A percentile compares a stretch with the other conserved stretches of the same genome.
These are phyloP conservation scores for Sinodicranocentrus sp. DNA, from an alignment of 2,888 invertebrate genomes.

Conservation along the genomic window DNA sequence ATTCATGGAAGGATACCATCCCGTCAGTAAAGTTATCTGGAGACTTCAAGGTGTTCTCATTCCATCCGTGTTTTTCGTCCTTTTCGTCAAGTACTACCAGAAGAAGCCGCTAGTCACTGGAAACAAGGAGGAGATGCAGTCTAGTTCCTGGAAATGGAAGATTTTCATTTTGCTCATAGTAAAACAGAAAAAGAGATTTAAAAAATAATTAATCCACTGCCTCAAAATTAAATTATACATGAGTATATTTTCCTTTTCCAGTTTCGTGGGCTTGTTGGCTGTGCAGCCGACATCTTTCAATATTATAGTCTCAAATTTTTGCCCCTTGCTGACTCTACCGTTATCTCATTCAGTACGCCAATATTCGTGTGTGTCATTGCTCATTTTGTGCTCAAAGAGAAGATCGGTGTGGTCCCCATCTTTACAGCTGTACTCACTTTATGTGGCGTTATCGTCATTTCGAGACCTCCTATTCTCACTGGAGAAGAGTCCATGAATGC, in stretches of 20 bases:
- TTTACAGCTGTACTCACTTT: slow-evolving; percentile 58
- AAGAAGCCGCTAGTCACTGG: slow-evolving; percentile 13
- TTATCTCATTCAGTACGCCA: slow-evolving; percentile 71
- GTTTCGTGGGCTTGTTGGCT: slow-evolving; percentile 64
- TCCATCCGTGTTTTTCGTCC: slow-evolving; percentile 60
- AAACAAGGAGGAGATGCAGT: neutral
- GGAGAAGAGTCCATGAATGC: slow-evolving; percentile 64
- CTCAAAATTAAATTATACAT: no score
- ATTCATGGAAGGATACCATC: slow-evolving; percentile 67
- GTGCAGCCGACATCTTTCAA: slow-evolving; percentile 69
- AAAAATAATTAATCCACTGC: no score
- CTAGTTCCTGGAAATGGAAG: slow-evolving; percentile 37
- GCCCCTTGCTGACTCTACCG: slow-evolving; percentile 70
- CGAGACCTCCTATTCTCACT: slow-evolving; percentile 71
- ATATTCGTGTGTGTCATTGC: slow-evolving; percentile 72
- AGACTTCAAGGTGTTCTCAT: slow-evolving; percentile 69
- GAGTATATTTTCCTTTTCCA: no score
- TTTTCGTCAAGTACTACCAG: slow-evolving; percentile 36
- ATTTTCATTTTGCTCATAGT: slow-evolving; percentile 56
- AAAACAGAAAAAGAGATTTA: no score
- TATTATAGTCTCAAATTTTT: slow-evolving; percentile 71
- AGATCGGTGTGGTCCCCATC: slow-evolving; percentile 67
- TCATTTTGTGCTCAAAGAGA: slow-evolving; percentile 67
- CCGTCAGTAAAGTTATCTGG: slow-evolving; percentile 68
- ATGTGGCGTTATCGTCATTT: slow-evolving; percentile 69